Evolutionary conservation across 1,140 invertebrate species (phyloP).

Genomic region (Coelopa frigida): DNA sequence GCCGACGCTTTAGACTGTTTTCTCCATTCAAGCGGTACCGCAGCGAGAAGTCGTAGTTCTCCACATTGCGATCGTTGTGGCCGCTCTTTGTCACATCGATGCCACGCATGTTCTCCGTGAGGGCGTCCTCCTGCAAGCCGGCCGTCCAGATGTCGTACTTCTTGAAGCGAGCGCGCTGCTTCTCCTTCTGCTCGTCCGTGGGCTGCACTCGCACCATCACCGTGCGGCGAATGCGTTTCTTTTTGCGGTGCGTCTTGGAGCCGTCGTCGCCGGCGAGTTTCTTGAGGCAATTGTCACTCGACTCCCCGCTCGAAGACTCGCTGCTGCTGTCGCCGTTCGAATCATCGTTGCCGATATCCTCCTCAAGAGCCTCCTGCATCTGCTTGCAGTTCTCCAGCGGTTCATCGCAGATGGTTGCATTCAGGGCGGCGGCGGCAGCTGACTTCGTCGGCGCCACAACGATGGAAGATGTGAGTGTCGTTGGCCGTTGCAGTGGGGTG

Average conservation of each 20-base stretch:
- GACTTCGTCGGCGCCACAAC: neutral
- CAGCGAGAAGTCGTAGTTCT: slow-evolving; percentile 51
- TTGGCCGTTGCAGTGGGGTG: slow-evolving; percentile 46
- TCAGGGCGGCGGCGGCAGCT: slow-evolving; percentile 10
- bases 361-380: slow-evolving; percentile 22
- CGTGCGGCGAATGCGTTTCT: slow-evolving; percentile 41
- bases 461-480: slow-evolving; percentile 16
- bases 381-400: slow-evolving; percentile 27
- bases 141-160: slow-evolving; percentile 59
- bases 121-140: slow-evolving; percentile 54
- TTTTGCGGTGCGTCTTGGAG: slow-evolving; percentile 32
- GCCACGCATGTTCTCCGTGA: slow-evolving; percentile 53
- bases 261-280: slow-evolving; percentile 23
- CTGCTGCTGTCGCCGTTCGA: slow-evolving; percentile 2
- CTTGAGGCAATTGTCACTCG: slow-evolving; percentile 32
- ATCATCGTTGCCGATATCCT: slow-evolving; percentile 19
- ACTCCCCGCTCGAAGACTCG: slow-evolving; percentile 27
- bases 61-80: slow-evolving; percentile 51
- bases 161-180: slow-evolving; percentile 34
- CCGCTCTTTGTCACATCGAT: slow-evolving; percentile 50
- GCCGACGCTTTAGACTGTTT: slow-evolving; percentile 37
- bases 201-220: slow-evolving; percentile 48
- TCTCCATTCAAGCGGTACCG: slow-evolving; percentile 32
- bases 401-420: slow-evolving; percentile 11
- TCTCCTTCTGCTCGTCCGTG: slow-evolving; percentile 29